phyloP scores from a whole-genome alignment of 2,113 vertebrate genomes.

The Corythornis cristatus region DNA sequence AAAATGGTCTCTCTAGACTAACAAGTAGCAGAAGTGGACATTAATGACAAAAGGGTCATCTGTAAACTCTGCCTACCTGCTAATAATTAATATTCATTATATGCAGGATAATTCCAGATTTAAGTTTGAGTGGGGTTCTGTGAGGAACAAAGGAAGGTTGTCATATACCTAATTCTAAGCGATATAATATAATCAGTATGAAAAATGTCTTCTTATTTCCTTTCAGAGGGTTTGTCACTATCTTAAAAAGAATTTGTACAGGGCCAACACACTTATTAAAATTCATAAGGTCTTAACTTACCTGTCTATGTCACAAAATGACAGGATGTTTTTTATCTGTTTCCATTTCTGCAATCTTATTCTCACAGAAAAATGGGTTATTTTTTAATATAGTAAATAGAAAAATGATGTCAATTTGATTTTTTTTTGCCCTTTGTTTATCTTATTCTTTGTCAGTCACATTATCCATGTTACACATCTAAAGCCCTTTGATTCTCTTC shows the following conservation, averaged over 20 bases:
- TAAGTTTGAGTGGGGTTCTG: not conserved
- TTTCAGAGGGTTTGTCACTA: slow-evolving; percentile 42
- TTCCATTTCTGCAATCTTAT: not conserved
- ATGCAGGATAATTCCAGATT: not conserved
- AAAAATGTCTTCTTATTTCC: slow-evolving; percentile 30
- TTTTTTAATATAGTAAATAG: not conserved
- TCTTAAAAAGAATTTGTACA: slow-evolving; percentile 47
- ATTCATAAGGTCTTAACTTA: slow-evolving; percentile 50
- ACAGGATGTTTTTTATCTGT: slow-evolving; percentile 20
- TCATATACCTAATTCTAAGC: not conserved
- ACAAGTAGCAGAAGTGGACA: not conserved
- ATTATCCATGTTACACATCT: not conserved
- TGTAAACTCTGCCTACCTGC: not conserved
- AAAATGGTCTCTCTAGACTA: not conserved
- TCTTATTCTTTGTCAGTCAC: not conserved
- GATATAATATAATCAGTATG: not conserved
- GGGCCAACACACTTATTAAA: slow-evolving; percentile 32
- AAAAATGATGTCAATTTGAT: not conserved
- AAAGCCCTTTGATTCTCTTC: not conserved
- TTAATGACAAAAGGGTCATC: not conserved
- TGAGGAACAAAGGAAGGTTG: not conserved
- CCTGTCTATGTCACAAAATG: slow-evolving; percentile 3
- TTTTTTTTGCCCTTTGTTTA: not conserved
- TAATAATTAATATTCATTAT: not conserved
- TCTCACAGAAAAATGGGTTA: not conserved